Conservation (phyloP, 2,888 invertebrate genomes). For the Thymelicus acteon region DNA sequence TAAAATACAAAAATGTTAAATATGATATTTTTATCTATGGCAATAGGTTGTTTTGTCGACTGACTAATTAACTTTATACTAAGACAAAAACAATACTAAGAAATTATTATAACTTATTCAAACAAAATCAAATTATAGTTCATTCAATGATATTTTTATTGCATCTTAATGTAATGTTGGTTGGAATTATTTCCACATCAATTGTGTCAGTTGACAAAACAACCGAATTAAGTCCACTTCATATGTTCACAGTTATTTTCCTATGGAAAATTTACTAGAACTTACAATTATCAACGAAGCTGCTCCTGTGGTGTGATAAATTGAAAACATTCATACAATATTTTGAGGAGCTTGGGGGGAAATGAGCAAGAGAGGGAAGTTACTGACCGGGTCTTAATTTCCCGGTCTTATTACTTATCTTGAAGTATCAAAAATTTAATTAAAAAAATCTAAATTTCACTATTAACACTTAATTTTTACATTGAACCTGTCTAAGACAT, state of each 20-base stretch:
- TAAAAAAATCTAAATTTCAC: neutral
- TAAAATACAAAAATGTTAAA: constrained; percentile 33
- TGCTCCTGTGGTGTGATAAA: constrained; percentile 25
- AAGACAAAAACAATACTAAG: too few species aligned
- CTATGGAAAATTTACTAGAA: constrained; percentile 29
- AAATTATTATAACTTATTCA: too few species aligned
- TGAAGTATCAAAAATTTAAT: too few species aligned
- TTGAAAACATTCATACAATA: neutral
- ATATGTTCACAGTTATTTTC: constrained; percentile 32
- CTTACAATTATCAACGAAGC: neutral
- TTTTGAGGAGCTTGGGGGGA: too few species aligned
- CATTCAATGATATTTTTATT: too few species aligned
- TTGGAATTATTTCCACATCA: too few species aligned
- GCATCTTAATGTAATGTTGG: too few species aligned
- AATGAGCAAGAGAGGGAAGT: too few species aligned
- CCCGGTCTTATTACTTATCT: too few species aligned
- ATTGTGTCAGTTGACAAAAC: constrained; percentile 12
- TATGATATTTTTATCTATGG: constrained; percentile 22
- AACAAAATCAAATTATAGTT: too few species aligned
- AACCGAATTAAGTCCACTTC: constrained; percentile 23
- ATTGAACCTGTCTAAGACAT: too few species aligned
- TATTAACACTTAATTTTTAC: neutral
- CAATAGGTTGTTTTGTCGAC: constrained; percentile 17
- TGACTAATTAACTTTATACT: neutral
- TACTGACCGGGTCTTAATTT: too few species aligned